A percentile compares a stretch with the other conserved stretches of the same genome.
phyloP scores from a whole-genome alignment of 2,888 invertebrate genomes.

The Nebria salina region DNA sequence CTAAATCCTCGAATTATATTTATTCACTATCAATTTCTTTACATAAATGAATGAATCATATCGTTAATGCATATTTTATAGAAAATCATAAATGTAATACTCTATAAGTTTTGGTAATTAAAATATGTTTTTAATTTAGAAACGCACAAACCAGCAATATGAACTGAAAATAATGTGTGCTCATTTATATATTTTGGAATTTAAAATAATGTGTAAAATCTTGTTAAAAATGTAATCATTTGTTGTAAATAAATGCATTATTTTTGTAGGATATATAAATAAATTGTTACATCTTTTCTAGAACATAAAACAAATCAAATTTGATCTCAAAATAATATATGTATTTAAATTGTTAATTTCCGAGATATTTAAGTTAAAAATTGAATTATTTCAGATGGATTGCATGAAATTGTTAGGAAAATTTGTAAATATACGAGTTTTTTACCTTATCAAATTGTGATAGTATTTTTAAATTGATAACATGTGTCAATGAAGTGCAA shows the following conservation, averaged over 20 bases:
- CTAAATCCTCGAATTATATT: neutral
- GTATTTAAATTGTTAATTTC: neutral
- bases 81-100: too few species aligned
- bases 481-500: neutral
- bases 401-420: neutral
- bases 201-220: neutral
- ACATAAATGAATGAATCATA: too few species aligned
- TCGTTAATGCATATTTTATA: too few species aligned
- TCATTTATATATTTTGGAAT: neutral
- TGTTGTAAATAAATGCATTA: neutral
- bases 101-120: too few species aligned
- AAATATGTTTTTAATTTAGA: too few species aligned
- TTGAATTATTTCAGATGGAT: neutral
- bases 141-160: too few species aligned
- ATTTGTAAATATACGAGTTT: neutral
- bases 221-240: neutral
- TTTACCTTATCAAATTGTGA: neutral
- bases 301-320: neutral
- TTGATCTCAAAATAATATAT: slow-evolving; percentile 2
- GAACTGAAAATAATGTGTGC: too few species aligned
- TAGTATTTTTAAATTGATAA: neutral
- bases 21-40: too few species aligned
- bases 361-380: neutral
- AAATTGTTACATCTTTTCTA: slow-evolving; percentile 6
- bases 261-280: neutral